Percentiles rank a stretch among this genome's conserved stretches.
Conservation (phyloP, 2,888 invertebrate genomes). For the Harpalus rufipes region DNA sequence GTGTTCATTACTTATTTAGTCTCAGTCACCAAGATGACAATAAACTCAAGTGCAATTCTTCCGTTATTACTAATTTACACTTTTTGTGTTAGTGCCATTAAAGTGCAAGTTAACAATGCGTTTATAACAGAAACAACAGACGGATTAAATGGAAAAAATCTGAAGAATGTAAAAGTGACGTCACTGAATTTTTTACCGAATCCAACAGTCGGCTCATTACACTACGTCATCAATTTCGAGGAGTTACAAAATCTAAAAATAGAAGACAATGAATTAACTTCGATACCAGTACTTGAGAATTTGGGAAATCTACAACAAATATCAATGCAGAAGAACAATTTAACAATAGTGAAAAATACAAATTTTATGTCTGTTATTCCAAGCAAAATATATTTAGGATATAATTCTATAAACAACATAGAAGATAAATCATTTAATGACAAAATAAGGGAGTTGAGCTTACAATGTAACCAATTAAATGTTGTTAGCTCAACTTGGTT, state of each 20-base stretch:
- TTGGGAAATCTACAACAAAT: not conserved
- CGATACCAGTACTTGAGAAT: constrained; percentile 13
- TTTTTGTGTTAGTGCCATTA: constrained; percentile 4
- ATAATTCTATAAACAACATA: not conserved
- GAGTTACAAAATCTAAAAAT: not conserved
- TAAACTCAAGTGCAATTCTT: constrained; percentile 8
- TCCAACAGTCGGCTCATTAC: not conserved
- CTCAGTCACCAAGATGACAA: constrained; percentile 3
- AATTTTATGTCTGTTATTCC: constrained; percentile 11
- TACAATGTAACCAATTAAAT: constrained; percentile 11
- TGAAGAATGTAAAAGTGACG: not conserved
- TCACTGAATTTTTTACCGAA: constrained; percentile 5
- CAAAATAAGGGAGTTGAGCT: not conserved
- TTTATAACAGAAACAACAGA: constrained; percentile 24
- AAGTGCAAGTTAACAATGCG: constrained; percentile 26
- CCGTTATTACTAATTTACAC: not conserved
- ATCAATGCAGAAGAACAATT: constrained; percentile 11
- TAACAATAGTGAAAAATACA: not conserved
- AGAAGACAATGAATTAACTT: not conserved
- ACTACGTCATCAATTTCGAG: constrained; percentile 8
- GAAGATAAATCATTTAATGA: constrained; percentile 27
- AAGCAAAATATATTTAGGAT: constrained; percentile 9
- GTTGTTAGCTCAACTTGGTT: constrained; percentile 13
- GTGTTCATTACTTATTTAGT: not conserved
- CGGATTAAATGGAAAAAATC: constrained; percentile 16